phyloP scores from a whole-genome alignment of 2,113 vertebrate species.

The Sander lucioperca region DNA sequence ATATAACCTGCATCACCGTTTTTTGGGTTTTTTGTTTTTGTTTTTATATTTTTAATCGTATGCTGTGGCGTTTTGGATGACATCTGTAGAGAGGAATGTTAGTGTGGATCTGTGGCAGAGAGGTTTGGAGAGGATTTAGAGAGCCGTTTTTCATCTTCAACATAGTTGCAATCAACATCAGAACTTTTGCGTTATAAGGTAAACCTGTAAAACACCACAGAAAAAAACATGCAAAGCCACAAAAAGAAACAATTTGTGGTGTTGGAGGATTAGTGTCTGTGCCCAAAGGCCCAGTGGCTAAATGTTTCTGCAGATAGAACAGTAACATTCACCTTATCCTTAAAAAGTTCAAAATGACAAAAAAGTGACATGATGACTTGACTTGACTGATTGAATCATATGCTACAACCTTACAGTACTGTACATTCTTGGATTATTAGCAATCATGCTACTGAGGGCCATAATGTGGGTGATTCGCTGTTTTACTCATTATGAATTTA shows the following conservation, averaged over 20 bases:
- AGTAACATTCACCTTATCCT: neutral
- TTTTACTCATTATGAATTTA: conserved; percentile 30
- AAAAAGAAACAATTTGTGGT: neutral
- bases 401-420: neutral
- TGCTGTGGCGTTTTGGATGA: neutral
- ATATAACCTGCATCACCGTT: neutral
- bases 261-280: neutral
- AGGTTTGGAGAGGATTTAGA: neutral
- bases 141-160: neutral
- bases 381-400: neutral
- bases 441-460: neutral
- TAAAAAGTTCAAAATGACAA: neutral
- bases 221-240: neutral
- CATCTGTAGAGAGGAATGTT: neutral
- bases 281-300: neutral
- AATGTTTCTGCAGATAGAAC: neutral
- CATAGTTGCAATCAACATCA: neutral
- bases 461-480: neutral
- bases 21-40: too few relatives aligned
- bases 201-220: conserved; percentile 1
- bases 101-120: neutral
- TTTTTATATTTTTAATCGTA: neutral
- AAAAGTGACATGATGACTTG: too few relatives aligned
- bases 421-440: neutral
- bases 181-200: neutral